Evolutionary conservation across 1,140 invertebrate genomes (phyloP).

Genomic region (Mizuhopecten yessoensis): DNA sequence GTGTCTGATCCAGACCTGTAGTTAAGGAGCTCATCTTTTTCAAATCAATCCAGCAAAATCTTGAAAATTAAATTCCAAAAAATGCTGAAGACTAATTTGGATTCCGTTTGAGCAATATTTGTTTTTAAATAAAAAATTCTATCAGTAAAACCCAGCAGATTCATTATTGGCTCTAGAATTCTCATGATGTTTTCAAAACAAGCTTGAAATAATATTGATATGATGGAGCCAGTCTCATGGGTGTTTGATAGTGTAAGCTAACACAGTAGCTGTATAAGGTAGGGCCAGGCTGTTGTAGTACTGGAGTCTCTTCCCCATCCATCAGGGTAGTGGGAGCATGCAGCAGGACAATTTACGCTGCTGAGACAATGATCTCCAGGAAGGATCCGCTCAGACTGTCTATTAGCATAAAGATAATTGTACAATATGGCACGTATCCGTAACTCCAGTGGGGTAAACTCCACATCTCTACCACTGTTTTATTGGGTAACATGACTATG

Average conservation of each 20-base stretch:
- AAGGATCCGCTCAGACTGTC: slow-evolving; percentile 30
- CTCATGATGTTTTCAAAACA: background rate
- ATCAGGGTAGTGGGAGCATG: background rate
- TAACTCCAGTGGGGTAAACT: background rate
- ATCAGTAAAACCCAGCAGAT: too few species aligned
- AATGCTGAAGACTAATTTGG: background rate
- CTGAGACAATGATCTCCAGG: background rate
- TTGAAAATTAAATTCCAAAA: background rate
- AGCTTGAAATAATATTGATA: background rate
- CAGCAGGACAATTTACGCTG: background rate
- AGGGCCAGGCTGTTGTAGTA: background rate
- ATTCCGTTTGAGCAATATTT: background rate
- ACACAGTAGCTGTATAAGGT: background rate
- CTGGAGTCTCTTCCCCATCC: background rate
- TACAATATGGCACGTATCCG: slow-evolving; percentile 10
- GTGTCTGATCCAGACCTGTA: background rate
- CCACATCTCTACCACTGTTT: background rate
- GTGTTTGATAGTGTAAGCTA: background rate
- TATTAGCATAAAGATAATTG: slow-evolving; percentile 5
- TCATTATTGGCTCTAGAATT: too few species aligned
- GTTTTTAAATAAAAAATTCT: background rate
- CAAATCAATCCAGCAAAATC: background rate
- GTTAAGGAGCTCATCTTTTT: background rate
- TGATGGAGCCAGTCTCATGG: background rate
- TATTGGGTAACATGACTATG: slow-evolving; percentile 11